Evolutionary conservation across 2,797 vertebrate species (phyloP).

Genomic region (Amniataba percoides): DNA sequence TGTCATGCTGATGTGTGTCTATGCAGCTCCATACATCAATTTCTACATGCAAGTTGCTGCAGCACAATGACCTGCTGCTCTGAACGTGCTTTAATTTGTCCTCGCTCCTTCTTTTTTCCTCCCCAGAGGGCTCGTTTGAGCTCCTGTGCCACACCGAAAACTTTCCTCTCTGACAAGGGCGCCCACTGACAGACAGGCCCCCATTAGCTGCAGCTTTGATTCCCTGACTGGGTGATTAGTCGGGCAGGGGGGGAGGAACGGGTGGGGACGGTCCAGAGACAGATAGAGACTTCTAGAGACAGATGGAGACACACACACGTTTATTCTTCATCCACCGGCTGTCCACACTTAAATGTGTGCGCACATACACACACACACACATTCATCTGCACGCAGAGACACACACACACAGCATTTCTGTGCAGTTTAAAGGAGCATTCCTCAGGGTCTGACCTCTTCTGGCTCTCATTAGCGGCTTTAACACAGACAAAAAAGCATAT

Average conservation of each 20-base stretch:
- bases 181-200: constrained; percentile 68
- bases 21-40: neutral
- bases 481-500: constrained; percentile 57
- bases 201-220: constrained; percentile 79
- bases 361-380: constrained; percentile 33
- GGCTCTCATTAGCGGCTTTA: constrained; percentile 67
- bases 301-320: constrained; percentile 48
- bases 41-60: neutral
- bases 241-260: constrained; percentile 43
- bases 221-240: constrained; percentile 73
- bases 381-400: constrained; percentile 30
- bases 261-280: constrained; percentile 20
- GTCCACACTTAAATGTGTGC: neutral
- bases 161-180: constrained; percentile 50
- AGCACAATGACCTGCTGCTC: constrained; percentile 12
- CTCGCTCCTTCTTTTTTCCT: constrained; percentile 23
- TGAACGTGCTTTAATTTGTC: constrained; percentile 29
- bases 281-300: constrained; percentile 42
- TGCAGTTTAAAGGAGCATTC: constrained; percentile 65
- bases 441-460: constrained; percentile 64
- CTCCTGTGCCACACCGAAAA: constrained; percentile 43
- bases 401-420: constrained; percentile 32
- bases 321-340: constrained; percentile 44
- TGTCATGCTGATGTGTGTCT: neutral
- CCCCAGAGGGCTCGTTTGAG: constrained; percentile 59